Evolutionary conservation across 2,797 vertebrate genomes (phyloP).

Genomic region (Adrianichthys oophorus): DNA sequence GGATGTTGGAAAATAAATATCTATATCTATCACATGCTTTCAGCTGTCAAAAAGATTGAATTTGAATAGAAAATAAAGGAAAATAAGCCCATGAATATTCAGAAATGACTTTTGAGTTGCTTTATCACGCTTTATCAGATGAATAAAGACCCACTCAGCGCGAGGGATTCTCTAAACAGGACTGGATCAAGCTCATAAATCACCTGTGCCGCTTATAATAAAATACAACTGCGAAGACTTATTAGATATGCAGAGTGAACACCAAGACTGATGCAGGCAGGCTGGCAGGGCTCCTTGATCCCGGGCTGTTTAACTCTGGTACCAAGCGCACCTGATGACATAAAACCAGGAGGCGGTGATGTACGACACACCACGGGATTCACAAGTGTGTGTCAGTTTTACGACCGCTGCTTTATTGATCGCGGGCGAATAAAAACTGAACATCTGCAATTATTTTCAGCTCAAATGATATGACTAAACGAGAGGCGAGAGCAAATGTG

Average conservation of each 20-base stretch:
- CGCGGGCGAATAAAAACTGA: conserved; percentile 46
- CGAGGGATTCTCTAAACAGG: conserved; percentile 29
- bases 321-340: conserved; percentile 50
- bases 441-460: conserved; percentile 50
- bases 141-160: conserved; percentile 19
- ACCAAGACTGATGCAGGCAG: conserved; percentile 39
- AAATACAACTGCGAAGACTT: conserved; percentile 54
- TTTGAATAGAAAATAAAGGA: no score
- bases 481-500: conserved; percentile 48
- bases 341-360: conserved; percentile 44
- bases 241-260: conserved; percentile 64
- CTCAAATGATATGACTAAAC: conserved; percentile 52
- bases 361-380: conserved; percentile 33
- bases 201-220: conserved; percentile 46
- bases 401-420: conserved; percentile 32
- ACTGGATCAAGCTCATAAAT: conserved; percentile 50
- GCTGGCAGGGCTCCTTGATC: conserved; percentile 43
- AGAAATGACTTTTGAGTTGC: no score
- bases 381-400: conserved; percentile 47
- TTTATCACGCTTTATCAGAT: not conserved
- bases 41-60: no score
- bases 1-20: no score
- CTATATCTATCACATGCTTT: no score
- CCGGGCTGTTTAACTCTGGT: conserved; percentile 56
- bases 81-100: no score